Evolutionary conservation across 2,888 invertebrate species (phyloP).

Genomic region (Chrysolina oricalcia): DNA sequence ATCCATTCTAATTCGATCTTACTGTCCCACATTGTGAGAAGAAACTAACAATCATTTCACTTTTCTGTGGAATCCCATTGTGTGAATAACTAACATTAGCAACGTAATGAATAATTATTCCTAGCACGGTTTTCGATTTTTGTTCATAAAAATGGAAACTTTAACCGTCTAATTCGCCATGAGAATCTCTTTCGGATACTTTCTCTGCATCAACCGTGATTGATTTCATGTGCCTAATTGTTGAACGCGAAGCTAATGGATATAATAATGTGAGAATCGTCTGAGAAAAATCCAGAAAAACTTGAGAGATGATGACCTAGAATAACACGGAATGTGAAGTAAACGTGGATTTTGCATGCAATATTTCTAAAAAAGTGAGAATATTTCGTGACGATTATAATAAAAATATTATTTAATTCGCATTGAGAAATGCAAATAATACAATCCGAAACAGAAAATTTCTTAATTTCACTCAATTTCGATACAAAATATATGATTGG

Average conservation of each 20-base stretch:
- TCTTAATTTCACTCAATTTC: too few species aligned
- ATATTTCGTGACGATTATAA: neutral
- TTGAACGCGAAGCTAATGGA: neutral
- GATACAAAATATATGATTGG: too few species aligned
- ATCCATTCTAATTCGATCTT: neutral
- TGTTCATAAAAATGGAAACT: constrained; percentile 9
- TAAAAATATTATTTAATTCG: neutral
- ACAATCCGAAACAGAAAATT: too few species aligned
- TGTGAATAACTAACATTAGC: constrained; percentile 18
- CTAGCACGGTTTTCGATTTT: constrained; percentile 5
- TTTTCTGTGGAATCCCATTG: neutral
- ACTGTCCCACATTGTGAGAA: neutral
- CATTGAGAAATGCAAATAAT: too few species aligned
- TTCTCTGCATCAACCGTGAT: constrained; percentile 1
- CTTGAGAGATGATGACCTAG: neutral
- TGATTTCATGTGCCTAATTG: constrained; percentile 15
- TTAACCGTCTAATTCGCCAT: neutral
- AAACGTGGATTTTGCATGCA: neutral
- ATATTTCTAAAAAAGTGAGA: neutral
- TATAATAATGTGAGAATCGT: constrained; percentile 1
- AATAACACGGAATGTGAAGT: neutral
- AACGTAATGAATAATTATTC: neutral
- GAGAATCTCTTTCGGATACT: constrained; percentile 8
- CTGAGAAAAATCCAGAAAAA: neutral
- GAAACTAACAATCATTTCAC: neutral